Base-by-base conservation (phyloP, 2,888 invertebrate genomes). In the Neuroscelio doddi region DNA sequence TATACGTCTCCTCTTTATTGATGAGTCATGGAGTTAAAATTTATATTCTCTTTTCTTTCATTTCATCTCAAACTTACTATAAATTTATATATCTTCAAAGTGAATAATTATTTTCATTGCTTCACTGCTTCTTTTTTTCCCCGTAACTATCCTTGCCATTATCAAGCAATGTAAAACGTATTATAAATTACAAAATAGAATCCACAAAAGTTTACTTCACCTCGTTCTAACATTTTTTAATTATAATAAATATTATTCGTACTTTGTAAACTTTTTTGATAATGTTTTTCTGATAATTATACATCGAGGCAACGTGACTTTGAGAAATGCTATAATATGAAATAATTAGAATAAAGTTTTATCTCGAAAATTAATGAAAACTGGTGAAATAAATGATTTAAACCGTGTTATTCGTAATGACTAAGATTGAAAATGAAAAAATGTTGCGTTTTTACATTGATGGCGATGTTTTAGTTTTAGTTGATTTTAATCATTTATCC, bases 161-260 rank as follows among this genome's bases (percentile, higher is more conserved):
- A 55, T 51, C 30, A 26, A 45, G 12, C 32, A 2, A 32, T n/a
- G 32, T 14, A 14, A n/a, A 14, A 36, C 36, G 15, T 21, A 5
- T 36, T 7, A 36, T 12, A 36, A 36, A 36, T 58, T 63, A n/a
- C n/a, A 24, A 49, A 49, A 58, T 52, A 64, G 51, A 41, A 44
- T 34, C 32, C 2, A 21, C 3, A 21, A 21, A 21, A 21, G 21
- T 21, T 52, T 45, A 46, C 47, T 30, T n/a, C 47, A 30, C 36
- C 10, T 58, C 39, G 29, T 39, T 21, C 52, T 30, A 64, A 78
- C 72, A 72, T 79, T 21, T 21, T 62, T 68, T 78, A 69, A 74
- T 77, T 78, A 80, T 80, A 80, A 77, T 76, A 77, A 74, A 77
- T 78, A 75, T 79, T 72, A 70, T 71, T 70, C 67, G 73, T 56